Percentiles rank a stretch among this genome's conserved stretches.
Conservation (phyloP, 1,140 invertebrate genomes). For the Solenopsis fugax region DNA sequence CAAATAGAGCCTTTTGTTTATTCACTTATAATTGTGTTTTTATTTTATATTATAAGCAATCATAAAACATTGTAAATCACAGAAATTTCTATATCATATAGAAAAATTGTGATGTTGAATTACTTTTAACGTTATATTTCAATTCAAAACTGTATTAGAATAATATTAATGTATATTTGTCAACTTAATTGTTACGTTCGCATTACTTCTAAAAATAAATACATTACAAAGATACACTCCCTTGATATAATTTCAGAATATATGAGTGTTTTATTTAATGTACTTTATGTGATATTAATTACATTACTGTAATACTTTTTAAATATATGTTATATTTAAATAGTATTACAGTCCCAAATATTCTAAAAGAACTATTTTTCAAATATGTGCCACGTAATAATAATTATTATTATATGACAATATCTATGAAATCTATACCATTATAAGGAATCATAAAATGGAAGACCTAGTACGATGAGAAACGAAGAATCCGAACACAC, state of each 20-base stretch:
- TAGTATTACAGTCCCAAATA: background rate
- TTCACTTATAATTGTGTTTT: background rate
- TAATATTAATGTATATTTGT: too few relatives aligned
- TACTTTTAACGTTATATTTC: too few relatives aligned
- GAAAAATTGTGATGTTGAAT: background rate
- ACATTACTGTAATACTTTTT: too few relatives aligned
- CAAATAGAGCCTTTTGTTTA: too few relatives aligned
- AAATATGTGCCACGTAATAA: background rate
- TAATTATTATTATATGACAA: background rate
- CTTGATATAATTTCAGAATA: background rate
- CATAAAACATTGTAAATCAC: background rate
- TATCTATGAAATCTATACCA: background rate
- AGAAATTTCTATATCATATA: background rate
- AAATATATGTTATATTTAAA: background rate
- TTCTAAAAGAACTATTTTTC: background rate
- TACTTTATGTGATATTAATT: too few relatives aligned
- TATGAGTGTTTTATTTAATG: background rate
- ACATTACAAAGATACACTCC: background rate
- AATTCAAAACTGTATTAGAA: too few relatives aligned
- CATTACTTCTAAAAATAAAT: too few relatives aligned
- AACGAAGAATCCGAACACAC: constrained; percentile 29
- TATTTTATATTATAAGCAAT: background rate
- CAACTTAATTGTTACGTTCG: too few relatives aligned
- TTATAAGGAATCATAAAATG: background rate
- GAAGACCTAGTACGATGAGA: background rate